Percentiles rank a stretch among this genome's conserved stretches.
Evolutionary conservation across 2,888 invertebrate genomes (phyloP).

Genomic region (Tachina fera): DNA sequence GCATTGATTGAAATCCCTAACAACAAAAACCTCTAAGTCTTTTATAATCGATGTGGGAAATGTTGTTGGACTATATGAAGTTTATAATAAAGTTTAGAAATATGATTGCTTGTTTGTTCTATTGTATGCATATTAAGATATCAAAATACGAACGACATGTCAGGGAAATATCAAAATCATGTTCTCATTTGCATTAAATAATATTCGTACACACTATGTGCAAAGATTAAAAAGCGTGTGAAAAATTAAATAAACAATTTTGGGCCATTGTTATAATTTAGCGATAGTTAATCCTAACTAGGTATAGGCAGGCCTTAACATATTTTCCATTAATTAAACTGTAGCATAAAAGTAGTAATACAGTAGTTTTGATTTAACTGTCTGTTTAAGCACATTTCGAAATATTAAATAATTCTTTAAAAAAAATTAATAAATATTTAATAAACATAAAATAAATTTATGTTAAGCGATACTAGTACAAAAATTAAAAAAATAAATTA

Average conservation of each 20-base stretch:
- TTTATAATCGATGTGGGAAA: slow-evolving; percentile 62
- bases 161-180: slow-evolving; percentile 42
- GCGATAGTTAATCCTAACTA: background rate
- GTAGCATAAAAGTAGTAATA: too few relatives aligned
- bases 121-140: slow-evolving; percentile 19
- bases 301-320: too few relatives aligned
- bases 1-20: slow-evolving; percentile 53
- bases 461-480: too few relatives aligned
- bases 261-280: background rate
- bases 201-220: background rate
- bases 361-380: too few relatives aligned
- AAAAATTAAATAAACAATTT: slow-evolving; percentile 35
- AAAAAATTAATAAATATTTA: too few relatives aligned
- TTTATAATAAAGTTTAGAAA: slow-evolving; percentile 16
- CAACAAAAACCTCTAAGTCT: slow-evolving; percentile 34
- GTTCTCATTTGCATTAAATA: slow-evolving; percentile 33
- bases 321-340: too few relatives aligned
- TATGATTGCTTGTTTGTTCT: slow-evolving; percentile 30
- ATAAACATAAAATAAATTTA: too few relatives aligned
- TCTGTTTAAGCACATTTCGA: too few relatives aligned
- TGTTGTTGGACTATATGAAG: slow-evolving; percentile 9
- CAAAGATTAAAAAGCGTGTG: slow-evolving; percentile 33
- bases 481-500: too few relatives aligned
- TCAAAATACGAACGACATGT: slow-evolving; percentile 45
- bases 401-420: too few relatives aligned